These are phyloP conservation scores for Gordius sp. DNA, from an alignment of 2,888 invertebrate genomes.

Conservation along the genomic window DNA sequence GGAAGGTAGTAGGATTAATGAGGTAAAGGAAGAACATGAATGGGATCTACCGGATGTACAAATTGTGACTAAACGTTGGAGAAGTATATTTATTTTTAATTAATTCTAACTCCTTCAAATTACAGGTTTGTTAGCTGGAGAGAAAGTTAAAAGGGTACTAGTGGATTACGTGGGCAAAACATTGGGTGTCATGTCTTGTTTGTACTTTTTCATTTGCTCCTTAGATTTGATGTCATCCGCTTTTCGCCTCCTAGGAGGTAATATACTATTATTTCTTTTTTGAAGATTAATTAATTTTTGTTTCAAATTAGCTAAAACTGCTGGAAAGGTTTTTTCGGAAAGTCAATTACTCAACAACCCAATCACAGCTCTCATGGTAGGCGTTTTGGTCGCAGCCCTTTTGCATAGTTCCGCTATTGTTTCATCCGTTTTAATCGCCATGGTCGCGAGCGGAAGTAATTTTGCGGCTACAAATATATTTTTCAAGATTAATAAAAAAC, in stretches of 20 bases:
- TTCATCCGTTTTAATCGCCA: constrained; percentile 30
- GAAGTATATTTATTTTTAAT: no score
- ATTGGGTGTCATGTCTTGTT: constrained; percentile 16
- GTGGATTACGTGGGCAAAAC: neutral
- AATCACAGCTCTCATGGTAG: constrained; percentile 34
- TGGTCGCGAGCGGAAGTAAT: constrained; percentile 26
- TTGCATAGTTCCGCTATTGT: constrained; percentile 34
- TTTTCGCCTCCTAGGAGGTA: constrained; percentile 29
- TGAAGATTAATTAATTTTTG: no score
- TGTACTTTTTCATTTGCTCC: constrained; percentile 30
- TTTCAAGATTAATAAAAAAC: no score
- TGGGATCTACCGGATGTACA: no score
- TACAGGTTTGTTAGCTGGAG: no score
- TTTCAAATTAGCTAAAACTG: constrained; percentile 21
- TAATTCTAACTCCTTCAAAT: no score
- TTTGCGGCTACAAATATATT: no score
- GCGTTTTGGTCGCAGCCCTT: constrained; percentile 34
- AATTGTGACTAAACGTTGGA: no score
- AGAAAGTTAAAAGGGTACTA: neutral
- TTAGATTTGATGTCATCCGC: constrained; percentile 28
- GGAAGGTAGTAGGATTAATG: no score
- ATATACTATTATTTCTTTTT: no score
- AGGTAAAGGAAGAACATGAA: no score
- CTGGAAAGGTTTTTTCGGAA: constrained; percentile 28
- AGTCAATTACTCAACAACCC: constrained; percentile 32